Evolutionary conservation across 2,888 invertebrate genomes (phyloP), one percentile per base, ranked within the genome.

Genomic region (Tetragonisca angustula): DNA sequence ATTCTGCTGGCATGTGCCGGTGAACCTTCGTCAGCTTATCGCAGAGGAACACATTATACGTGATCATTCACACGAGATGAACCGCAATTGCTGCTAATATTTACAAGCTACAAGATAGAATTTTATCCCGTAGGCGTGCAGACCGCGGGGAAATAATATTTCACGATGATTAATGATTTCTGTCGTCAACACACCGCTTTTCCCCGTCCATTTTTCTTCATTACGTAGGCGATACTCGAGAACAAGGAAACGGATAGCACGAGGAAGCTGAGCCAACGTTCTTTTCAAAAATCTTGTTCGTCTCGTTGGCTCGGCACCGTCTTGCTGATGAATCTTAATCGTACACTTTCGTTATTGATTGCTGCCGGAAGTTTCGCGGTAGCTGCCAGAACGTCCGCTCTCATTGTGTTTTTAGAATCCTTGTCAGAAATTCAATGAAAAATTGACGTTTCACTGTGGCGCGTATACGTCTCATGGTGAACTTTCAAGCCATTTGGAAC

Each of bases 111-210:
- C 74, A 32, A 52, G 49, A 24, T 49, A n/a, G 50, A 69, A 76
- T 79, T 67, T 79, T 68, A 76, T 75, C 56, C 50, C 49, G 65
- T 61, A 73, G 64, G 64, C 68, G 61, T 21, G 43, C 2, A 32
- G 11, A 13, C 64, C 19, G 19, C 49, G 19, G 76, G 67, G 68
- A 76, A 84, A 86, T 43, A 43, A 43, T 86, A 88, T 80, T 84
- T 88, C 82, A 88, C 43, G 50, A 69, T 88, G 82, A 88, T 88
- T 88, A 88, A 88, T 82, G 79, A 78, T 64, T n/a, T 54, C 81
- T 81, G 77, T 27, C 79, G 70, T 24, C 72, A 65, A 64, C 78
- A 77, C 61, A 27, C 65, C 56, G 64, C 59, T 43, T 68, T 72
- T 27, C 52, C 52, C 27, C 68, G 9, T 74, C 56, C 80, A 79